Conservation (phyloP, 2,113 vertebrate species). For the Rhinogobius similis region DNA sequence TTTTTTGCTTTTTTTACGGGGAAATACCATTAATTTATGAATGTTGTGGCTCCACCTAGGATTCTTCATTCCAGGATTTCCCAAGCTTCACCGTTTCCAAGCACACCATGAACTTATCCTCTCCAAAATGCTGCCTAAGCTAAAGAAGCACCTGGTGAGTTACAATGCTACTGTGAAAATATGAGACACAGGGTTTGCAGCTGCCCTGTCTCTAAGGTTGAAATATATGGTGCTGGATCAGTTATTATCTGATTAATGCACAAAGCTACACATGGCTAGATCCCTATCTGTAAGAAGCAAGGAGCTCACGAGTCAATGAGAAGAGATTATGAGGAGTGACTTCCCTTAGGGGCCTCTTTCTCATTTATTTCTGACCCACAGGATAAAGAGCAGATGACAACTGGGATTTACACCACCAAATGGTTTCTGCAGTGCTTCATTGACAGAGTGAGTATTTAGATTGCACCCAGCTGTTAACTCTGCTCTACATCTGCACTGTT, state of each 20-base stretch:
- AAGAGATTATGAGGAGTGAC: not conserved
- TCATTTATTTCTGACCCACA: constrained; percentile 46
- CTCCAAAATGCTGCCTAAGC: constrained; percentile 86
- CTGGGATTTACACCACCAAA: constrained; percentile 92
- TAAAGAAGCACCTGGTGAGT: constrained; percentile 88
- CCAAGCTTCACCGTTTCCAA: constrained; percentile 91
- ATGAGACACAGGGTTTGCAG: not conserved
- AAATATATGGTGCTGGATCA: not conserved
- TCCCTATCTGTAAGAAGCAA: not conserved
- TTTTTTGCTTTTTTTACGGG: not conserved
- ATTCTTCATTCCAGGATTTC: constrained; percentile 92
- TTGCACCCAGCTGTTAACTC: not conserved
- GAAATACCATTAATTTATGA: not conserved
- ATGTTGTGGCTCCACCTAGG: constrained; percentile 55
- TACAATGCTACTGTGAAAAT: not conserved
- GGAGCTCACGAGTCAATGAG: not conserved
- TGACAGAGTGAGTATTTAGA: constrained; percentile 82
- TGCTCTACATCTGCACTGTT: constrained; percentile 1
- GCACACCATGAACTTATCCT: constrained; percentile 89
- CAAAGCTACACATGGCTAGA: not conserved
- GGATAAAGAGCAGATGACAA: constrained; percentile 94
- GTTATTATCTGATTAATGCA: constrained; percentile 11
- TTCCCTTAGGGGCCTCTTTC: constrained; percentile 10
- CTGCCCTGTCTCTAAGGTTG: not conserved
- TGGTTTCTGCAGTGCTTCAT: constrained; percentile 96